Conservation (phyloP, 2,888 invertebrate genomes). For the Melanophora roralis region DNA sequence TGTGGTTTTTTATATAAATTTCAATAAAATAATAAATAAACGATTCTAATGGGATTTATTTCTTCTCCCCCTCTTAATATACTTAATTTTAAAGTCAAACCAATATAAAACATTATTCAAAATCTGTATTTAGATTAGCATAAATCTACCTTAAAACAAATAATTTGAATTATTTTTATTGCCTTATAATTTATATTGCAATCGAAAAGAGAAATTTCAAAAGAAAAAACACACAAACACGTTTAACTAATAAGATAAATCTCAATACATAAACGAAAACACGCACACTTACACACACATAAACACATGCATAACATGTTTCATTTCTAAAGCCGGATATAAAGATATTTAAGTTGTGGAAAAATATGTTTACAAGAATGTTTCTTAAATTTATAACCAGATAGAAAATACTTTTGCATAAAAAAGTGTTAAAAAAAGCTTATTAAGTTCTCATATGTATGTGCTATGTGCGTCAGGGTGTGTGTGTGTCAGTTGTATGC, state of each 20-base stretch:
- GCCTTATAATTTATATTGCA: not conserved
- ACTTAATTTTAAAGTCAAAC: not conserved
- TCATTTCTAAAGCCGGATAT: too few relatives aligned
- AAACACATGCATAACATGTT: not conserved
- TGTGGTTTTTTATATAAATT: too few relatives aligned
- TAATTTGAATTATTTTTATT: conserved; percentile 2
- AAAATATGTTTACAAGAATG: conserved; percentile 2
- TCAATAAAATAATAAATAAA: too few relatives aligned
- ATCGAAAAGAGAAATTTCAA: not conserved
- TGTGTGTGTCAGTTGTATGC: too few relatives aligned
- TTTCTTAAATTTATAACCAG: not conserved
- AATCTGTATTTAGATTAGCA: not conserved
- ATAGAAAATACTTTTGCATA: not conserved
- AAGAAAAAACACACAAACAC: not conserved
- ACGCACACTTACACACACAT: not conserved
- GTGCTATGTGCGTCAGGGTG: too few relatives aligned
- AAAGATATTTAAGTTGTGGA: not conserved
- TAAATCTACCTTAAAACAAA: not conserved
- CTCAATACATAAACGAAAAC: not conserved
- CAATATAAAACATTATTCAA: not conserved
- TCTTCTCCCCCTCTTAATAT: too few relatives aligned
- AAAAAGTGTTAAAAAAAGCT: conserved; percentile 14
- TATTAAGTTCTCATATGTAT: not conserved
- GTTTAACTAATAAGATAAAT: not conserved
- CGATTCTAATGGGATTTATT: too few relatives aligned